Evolutionary conservation across 2,888 invertebrate genomes (phyloP).

Genomic region (Bellardia bayeri): DNA sequence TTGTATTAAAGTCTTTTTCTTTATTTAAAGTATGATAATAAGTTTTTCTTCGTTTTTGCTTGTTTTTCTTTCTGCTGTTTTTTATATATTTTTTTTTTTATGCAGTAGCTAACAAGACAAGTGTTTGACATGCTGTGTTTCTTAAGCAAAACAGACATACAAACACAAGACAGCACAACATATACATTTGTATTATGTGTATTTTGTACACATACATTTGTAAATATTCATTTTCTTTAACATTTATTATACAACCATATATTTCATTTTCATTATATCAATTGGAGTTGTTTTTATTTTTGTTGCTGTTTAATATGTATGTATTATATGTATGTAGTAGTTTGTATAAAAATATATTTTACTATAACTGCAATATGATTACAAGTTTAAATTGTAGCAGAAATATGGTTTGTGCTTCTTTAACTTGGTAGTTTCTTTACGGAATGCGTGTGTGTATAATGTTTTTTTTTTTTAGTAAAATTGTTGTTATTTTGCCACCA

Average conservation of each 20-base stretch:
- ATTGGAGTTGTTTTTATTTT: not conserved
- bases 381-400: constrained; percentile 10
- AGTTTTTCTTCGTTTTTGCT: not conserved
- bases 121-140: constrained; percentile 43
- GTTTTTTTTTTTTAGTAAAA: not conserved
- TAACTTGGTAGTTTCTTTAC: not conserved
- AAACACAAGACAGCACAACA: not conserved
- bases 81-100: not conserved
- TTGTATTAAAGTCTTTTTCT: constrained; percentile 18
- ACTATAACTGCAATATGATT: not conserved
- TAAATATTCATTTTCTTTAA: not conserved
- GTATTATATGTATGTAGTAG: no score
- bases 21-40: constrained; percentile 5
- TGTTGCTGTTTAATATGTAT: not conserved
- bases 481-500: not conserved
- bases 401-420: not conserved
- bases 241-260: constrained; percentile 43
- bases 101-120: constrained; percentile 36
- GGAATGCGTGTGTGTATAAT: not conserved
- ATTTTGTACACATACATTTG: not conserved
- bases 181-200: not conserved
- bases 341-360: not conserved
- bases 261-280: constrained; percentile 32
- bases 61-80: not conserved
- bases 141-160: not conserved